Conservation (phyloP, 2,888 invertebrate genomes). For the Brachylomia viminalis region DNA sequence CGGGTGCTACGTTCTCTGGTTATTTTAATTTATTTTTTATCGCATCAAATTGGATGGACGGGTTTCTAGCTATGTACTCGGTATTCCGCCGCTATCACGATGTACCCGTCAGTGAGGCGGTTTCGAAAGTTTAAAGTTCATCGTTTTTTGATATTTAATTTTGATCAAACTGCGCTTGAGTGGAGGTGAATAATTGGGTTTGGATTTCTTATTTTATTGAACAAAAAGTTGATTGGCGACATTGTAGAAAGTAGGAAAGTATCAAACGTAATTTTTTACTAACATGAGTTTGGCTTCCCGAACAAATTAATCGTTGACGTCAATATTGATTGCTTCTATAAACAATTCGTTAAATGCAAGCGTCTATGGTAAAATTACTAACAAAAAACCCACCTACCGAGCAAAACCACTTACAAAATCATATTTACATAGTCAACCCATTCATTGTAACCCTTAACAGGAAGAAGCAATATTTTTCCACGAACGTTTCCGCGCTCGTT, state of each 20-base stretch:
- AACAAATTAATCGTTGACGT: conserved; percentile 40
- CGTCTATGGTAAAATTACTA: neutral
- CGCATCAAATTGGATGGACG: conserved; percentile 86
- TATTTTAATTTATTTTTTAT: conserved; percentile 90
- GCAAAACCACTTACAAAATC: conserved; percentile 22
- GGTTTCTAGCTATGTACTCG: conserved; percentile 82
- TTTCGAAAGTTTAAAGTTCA: conserved; percentile 87
- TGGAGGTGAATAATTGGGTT: conserved; percentile 64
- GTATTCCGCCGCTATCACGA: conserved; percentile 82
- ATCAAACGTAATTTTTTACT: conserved; percentile 41
- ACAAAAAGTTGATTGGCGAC: conserved; percentile 20
- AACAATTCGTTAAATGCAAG: conserved; percentile 24
- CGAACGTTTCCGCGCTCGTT: conserved; percentile 59
- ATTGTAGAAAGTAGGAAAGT: conserved; percentile 22
- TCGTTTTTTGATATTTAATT: conserved; percentile 82
- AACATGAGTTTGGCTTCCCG: conserved; percentile 39
- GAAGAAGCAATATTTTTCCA: conserved; percentile 54
- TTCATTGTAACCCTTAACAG: conserved; percentile 47
- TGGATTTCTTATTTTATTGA: conserved; percentile 51
- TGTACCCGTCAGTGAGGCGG: conserved; percentile 77
- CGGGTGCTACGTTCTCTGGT: conserved; percentile 78
- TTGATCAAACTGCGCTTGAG: conserved; percentile 69
- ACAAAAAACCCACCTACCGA: conserved; percentile 31
- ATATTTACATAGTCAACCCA: conserved; percentile 47
- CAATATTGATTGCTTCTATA: conserved; percentile 40